phyloP scores from a whole-genome alignment of 2,113 vertebrate species.

The Ochotona curzoniae region DNA sequence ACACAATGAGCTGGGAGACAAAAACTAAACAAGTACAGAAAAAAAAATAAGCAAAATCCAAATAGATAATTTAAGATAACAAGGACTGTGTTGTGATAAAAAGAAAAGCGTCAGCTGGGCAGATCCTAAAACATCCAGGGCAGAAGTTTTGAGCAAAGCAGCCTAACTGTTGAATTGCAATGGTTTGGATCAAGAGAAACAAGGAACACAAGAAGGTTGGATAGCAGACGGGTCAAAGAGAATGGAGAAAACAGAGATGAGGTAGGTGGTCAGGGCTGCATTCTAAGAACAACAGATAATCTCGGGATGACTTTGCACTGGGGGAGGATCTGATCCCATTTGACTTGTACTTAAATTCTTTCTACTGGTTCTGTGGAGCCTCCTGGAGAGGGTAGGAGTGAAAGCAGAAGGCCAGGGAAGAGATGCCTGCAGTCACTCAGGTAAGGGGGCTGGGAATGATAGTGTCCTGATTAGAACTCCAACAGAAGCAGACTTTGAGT shows the following conservation, averaged over 20 bases:
- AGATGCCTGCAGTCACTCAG: neutral
- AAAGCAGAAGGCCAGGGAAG: neutral
- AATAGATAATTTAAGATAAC: slow-evolving; percentile 8
- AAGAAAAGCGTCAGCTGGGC: neutral
- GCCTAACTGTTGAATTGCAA: neutral
- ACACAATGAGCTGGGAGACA: neutral
- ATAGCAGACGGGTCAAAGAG: neutral
- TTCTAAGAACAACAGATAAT: slow-evolving; percentile 2
- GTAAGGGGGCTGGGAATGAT: neutral
- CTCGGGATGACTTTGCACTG: neutral
- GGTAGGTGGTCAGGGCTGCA: neutral
- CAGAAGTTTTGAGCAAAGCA: neutral
- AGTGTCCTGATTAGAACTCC: accelerated
- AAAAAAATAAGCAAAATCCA: neutral
- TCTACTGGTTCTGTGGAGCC: neutral
- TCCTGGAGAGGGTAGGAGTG: neutral
- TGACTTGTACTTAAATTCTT: neutral
- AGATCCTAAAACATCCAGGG: neutral
- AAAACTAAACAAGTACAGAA: neutral
- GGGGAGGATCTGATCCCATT: neutral
- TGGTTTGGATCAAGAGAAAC: neutral
- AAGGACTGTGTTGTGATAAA: neutral
- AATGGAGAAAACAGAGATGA: neutral
- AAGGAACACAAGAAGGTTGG: neutral
- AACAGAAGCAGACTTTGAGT: neutral